phyloP scores from a whole-genome alignment of 2,888 invertebrate genomes.

The Patella ulyssiponensis region DNA sequence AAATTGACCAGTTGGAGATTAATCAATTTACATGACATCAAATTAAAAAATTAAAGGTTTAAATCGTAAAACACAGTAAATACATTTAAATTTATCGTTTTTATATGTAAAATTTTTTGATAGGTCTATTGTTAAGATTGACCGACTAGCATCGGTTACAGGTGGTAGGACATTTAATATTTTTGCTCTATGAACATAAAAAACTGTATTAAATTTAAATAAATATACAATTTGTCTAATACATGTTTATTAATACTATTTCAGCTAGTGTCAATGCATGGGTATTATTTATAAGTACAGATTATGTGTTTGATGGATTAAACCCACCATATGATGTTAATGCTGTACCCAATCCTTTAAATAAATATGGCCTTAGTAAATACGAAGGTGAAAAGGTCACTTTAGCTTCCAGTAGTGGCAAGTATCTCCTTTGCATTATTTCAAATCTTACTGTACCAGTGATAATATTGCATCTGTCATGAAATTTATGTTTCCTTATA shows the following conservation, averaged over 20 bases:
- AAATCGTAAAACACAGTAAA: too few relatives aligned
- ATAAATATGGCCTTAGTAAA: conserved; percentile 75
- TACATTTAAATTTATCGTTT: too few relatives aligned
- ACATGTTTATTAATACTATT: conserved; percentile 22
- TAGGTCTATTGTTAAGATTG: too few relatives aligned
- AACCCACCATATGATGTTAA: conserved; percentile 73
- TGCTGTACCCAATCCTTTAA: conserved; percentile 73
- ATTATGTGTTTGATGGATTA: conserved; percentile 76
- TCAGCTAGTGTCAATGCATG: conserved; percentile 63
- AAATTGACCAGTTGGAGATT: too few relatives aligned
- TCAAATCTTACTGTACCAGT: neutral
- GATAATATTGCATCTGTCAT: neutral
- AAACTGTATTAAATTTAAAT: neutral
- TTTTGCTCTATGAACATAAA: neutral
- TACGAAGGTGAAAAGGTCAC: conserved; percentile 73
- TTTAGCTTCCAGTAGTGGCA: conserved; percentile 66
- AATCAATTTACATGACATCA: too few relatives aligned
- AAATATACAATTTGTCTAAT: neutral
- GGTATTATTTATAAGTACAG: conserved; percentile 75
- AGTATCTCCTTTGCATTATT: neutral
- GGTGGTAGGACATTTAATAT: neutral
- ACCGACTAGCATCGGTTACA: neutral
- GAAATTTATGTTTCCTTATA: too few relatives aligned
- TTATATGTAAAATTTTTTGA: too few relatives aligned
- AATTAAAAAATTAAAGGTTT: too few relatives aligned